phyloP scores from a whole-genome alignment of 2,797 vertebrate species.

The Sibirionetta formosa region DNA sequence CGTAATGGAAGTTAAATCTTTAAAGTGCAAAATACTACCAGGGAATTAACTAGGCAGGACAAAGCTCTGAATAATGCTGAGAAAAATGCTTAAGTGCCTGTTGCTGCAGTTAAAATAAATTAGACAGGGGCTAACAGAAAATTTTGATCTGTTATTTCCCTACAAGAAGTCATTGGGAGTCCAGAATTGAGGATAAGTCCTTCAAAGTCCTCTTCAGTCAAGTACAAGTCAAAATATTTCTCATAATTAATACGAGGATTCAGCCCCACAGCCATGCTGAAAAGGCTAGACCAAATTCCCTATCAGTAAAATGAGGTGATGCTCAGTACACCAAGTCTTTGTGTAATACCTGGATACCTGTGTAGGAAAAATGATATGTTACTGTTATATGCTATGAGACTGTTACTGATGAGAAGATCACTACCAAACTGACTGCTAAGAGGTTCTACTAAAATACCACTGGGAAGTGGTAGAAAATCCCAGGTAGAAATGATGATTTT shows the following conservation, averaged over 20 bases:
- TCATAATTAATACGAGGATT: background rate
- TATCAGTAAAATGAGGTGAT: background rate
- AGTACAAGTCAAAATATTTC: background rate
- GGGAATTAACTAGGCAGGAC: background rate
- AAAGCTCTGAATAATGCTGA: background rate
- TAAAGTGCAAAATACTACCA: background rate
- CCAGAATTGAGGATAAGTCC: background rate
- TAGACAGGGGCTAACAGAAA: background rate
- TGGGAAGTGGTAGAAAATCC: background rate
- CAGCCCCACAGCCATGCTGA: background rate
- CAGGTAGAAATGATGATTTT: background rate
- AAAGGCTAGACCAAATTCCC: background rate
- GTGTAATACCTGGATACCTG: background rate
- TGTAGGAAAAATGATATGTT: background rate
- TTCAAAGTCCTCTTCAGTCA: background rate
- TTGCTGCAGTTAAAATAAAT: background rate
- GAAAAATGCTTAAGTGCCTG: background rate
- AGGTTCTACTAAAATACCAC: background rate
- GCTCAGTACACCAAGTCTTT: background rate
- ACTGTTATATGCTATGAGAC: background rate
- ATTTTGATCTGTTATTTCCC: background rate
- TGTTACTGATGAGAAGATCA: background rate
- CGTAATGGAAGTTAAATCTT: background rate
- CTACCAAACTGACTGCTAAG: background rate
- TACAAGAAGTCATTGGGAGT: background rate